Evolutionary conservation across 2,888 invertebrate genomes (phyloP), one percentile per base, ranked within the genome.

Genomic region (Diadromus collaris): DNA sequence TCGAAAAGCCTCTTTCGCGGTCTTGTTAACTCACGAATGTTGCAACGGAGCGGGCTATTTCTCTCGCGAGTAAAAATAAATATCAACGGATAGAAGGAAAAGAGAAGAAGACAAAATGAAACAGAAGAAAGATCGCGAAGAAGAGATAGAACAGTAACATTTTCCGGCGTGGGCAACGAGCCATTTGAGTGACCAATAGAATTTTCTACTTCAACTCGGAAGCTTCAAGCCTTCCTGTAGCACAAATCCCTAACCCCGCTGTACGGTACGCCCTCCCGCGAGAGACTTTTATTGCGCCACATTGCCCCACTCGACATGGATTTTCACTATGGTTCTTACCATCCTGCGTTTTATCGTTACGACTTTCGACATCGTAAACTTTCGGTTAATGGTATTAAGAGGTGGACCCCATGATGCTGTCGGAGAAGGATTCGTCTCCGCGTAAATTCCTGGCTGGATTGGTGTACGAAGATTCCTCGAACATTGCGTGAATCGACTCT

Each of bases 331-430:
- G 78, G 56, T 73, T 56, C 44, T 27, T 69, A 48, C 67, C 44
- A 58, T 70, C 61, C 69, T 48, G 63, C 64, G 54, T 72, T 44
- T 60, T 71, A 70, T 64, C 54, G 76, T 65, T 61, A 79, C 72
- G 77, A 51, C 64, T 65, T 56, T 79, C 75, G 65, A 41, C 63
- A 68, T 83, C 83, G 77, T 84, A 81, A 83, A 84, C 79, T 65
- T 77, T 38, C 67, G 34, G 72, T 75, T 68, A 78, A 79, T 68
- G 68, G 54, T 69, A 80, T 75, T 72, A 81, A 54, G 64, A 82
- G 60, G 46, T 56, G 34, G 41, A 44, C 68, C 24, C 54, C 51
- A 13, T 16, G 27, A 34, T 72, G 51, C 81, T 48, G 70, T 74
- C 65, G 44, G 32, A 69, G 19, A 16, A 46, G 44, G 65, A 61